Base-by-base conservation (phyloP, 64 coral and sea anemone genomes). In the Actinia equina region DNA sequence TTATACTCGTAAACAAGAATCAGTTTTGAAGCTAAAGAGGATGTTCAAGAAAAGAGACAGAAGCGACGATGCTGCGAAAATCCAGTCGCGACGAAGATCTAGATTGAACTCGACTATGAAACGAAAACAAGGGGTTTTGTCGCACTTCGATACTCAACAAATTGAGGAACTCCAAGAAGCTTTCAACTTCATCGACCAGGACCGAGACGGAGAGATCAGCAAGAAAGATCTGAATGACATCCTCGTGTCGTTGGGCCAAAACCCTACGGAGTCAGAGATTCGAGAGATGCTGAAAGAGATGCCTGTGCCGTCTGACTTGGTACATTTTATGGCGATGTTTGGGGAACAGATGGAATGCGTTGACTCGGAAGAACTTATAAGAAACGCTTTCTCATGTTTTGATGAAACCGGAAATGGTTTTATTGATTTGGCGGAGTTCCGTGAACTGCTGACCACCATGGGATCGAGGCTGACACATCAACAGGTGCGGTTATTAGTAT, bases 161-260 rank as follows among this genome's bases (percentile, higher is more conserved):
- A 81, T 81, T 52, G 44, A 81, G 5, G 78, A 81, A 81, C 49
- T 81, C 4, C 43, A 81, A 81, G 78, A 81, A 23, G 78, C 87
- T 0, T 93, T 93, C 71, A 89, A 89, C 78, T 59, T 93, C 5
- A 93, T 93, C 44, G 92, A 93, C 59, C 87, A 93, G 64, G 92
- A 93, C 37, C 9, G 77, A 3, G 92, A 93, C 22, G 92, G 92
- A 4, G 43, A 88, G 17, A 93, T 93, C 64, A 93, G 87, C 83
- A 86, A 82, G 43, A 74, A 89, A 0, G 92, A 93, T 59, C 65
- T 93, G 26, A 84, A 70, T 4, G 85, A 69, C 54, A 57, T 89
- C 82, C 61, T 93, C 1, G 58, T 93, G 16, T 93, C 92, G 8
- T 83, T 93, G 19, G 92, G 92, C 5, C 92, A 93, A 20, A 86